Evolutionary conservation across 2,113 vertebrate species (phyloP), one percentile per base, ranked within the genome.

Genomic region (Myiagra hebetior): DNA sequence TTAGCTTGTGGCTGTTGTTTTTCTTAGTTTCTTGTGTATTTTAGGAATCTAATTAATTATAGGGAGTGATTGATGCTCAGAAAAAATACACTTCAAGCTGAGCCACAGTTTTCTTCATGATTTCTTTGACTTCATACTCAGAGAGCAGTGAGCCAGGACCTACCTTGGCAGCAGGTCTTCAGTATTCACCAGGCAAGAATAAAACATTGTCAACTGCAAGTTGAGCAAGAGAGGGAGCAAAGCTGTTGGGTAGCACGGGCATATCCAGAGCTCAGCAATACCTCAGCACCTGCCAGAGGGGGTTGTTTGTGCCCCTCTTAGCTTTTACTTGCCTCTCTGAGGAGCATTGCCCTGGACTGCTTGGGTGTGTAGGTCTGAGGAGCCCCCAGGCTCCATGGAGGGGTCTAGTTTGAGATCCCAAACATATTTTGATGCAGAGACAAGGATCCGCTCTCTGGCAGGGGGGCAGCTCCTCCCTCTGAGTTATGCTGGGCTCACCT

Each of bases 1-100:
- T 80, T 91, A 89, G 92, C 84, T 96, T 79, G 73, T 94, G 88
- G 80, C 86, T 94, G 91, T 94, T 95, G 83, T 96, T 96, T 94
- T 86, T 96, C 88, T 92, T 94, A 92, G 88, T 92, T 95, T 92
- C 84, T 91, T 85, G 81, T 89, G 57, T 89, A 91, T 93, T 97
- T 96, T 92, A 75, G 87, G 89, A 72, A 89, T 75, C 77, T 81
- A 94, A 89, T 95, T 96, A 96, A 96, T 95, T 95, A 81, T 46
- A 69, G 37, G 31, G 60, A 87, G 39, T 82, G 88, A 91, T 72
- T 92, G 92, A 93, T 56, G 33, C 57, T 95, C 33, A 23, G 69
- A 63, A 92, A 89, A 90, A 92, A 70, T 35, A 24, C n/a, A 57
- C 53, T 82, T 86, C 77, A 78, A 75, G 73, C 60, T 72, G 80